These are phyloP conservation scores for Formica aserva DNA, from an alignment of 2,888 invertebrate genomes.

Conservation along the genomic window DNA sequence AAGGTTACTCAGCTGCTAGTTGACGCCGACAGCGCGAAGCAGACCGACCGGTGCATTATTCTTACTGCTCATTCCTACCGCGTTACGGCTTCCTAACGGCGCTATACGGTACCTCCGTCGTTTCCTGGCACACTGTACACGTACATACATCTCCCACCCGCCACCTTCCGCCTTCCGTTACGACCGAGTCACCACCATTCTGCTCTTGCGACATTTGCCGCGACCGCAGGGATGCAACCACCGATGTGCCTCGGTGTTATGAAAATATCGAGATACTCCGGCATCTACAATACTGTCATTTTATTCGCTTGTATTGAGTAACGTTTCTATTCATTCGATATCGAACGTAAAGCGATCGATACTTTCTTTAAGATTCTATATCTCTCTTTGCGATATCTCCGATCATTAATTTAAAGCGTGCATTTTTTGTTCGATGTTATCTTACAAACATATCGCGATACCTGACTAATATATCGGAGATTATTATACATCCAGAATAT, in stretches of 20 bases:
- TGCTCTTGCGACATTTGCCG: slow-evolving; percentile 51
- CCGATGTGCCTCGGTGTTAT: slow-evolving; percentile 2
- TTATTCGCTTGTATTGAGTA: slow-evolving; percentile 6
- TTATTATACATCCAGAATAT: background rate
- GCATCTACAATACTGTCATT: slow-evolving; percentile 35
- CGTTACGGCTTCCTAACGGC: slow-evolving; percentile 51
- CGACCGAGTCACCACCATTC: slow-evolving; percentile 31
- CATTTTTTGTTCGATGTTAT: background rate
- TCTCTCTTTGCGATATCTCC: background rate
- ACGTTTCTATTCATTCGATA: slow-evolving; percentile 22
- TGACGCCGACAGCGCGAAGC: slow-evolving; percentile 79
- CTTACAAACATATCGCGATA: background rate
- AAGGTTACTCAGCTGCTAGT: slow-evolving; percentile 76
- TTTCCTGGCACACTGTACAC: slow-evolving; percentile 34
- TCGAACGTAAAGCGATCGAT: background rate
- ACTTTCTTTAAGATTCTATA: background rate
- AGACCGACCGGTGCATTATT: slow-evolving; percentile 79
- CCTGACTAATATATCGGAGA: background rate
- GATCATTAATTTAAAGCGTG: background rate
- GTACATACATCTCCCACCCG: slow-evolving; percentile 15
- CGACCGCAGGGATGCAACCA: slow-evolving; percentile 18
- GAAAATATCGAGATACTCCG: slow-evolving; percentile 20
- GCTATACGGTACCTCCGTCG: slow-evolving; percentile 48
- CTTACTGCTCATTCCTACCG: slow-evolving; percentile 63
- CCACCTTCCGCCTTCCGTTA: slow-evolving; percentile 26